Evolutionary conservation across 1,140 invertebrate genomes (phyloP).

Genomic region (Lasioglossum albipes): DNA sequence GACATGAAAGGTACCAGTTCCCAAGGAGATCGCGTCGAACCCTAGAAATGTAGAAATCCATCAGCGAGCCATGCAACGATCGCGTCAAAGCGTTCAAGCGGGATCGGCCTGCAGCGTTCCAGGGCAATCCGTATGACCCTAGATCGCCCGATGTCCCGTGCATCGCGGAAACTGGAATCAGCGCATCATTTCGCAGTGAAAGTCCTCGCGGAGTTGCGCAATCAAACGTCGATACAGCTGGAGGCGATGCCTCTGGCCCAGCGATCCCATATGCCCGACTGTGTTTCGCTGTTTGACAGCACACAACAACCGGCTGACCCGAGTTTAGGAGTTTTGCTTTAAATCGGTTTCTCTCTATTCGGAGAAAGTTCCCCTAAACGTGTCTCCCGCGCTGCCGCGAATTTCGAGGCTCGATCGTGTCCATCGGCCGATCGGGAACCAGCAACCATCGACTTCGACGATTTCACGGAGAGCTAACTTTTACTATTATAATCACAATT

Average conservation of each 20-base stretch:
- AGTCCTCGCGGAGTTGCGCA: conserved; percentile 47
- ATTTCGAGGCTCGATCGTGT: neutral
- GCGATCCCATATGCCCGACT: conserved; percentile 21
- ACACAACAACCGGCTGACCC: neutral
- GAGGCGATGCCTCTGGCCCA: conserved; percentile 17
- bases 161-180: conserved; percentile 37
- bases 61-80: too few relatives aligned
- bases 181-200: conserved; percentile 56
- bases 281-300: neutral
- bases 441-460: too few relatives aligned
- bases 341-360: conserved; percentile 15
- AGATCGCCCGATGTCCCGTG: conserved; percentile 6
- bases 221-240: conserved; percentile 36
- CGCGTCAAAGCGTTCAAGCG: neutral
- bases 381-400: neutral
- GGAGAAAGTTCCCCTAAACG: conserved; percentile 2
- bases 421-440: too few relatives aligned
- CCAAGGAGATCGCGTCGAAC: too few relatives aligned
- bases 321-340: conserved; percentile 21
- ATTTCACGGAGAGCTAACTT: too few relatives aligned
- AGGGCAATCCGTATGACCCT: neutral
- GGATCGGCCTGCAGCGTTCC: conserved; percentile 8
- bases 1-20: too few relatives aligned
- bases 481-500: too few relatives aligned
- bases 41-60: too few relatives aligned